phyloP scores from a whole-genome alignment of 92 coral and sea anemone species.

The Bergia sp. region DNA sequence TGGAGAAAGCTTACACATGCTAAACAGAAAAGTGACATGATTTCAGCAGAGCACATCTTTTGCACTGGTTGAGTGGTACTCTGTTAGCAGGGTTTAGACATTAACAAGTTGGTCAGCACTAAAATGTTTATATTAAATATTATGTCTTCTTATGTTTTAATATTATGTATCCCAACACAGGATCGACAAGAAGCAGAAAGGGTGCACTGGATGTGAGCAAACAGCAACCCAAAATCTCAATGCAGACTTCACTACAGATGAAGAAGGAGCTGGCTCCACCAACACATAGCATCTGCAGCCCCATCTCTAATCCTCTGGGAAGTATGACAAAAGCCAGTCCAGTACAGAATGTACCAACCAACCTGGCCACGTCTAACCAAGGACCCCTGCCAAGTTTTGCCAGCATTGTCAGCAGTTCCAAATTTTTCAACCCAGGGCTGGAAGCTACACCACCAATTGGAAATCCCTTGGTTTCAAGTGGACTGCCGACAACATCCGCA shows the following conservation, averaged over 20 bases:
- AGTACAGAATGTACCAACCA: constrained; percentile 89
- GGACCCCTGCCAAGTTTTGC: constrained; percentile 93
- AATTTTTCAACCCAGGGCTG: constrained; percentile 78
- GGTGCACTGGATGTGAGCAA: constrained; percentile 18
- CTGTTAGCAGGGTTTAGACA: no score
- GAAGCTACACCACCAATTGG: constrained; percentile 1
- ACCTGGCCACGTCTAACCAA: constrained; percentile 74
- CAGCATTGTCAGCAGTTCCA: constrained; percentile 87
- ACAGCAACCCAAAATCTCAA: constrained; percentile 3
- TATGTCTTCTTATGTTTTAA: not conserved
- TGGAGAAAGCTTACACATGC: no score
- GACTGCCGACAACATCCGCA: not conserved
- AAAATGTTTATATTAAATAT: not conserved
- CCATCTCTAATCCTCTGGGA: constrained; percentile 58
- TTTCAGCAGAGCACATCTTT: no score
- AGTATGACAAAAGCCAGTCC: constrained; percentile 73
- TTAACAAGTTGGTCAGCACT: not conserved
- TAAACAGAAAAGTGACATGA: no score
- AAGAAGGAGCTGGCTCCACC: constrained; percentile 16
- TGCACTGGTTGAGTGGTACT: not conserved
- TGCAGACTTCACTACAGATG: constrained; percentile 34
- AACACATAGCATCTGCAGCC: constrained; percentile 43
- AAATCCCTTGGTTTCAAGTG: constrained; percentile 12
- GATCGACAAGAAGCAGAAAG: constrained; percentile 12
- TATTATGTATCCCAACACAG: not conserved